These are phyloP conservation scores for Maconellicoccus hirsutus DNA, from an alignment of 1,140 invertebrate genomes.

Conservation along the genomic window DNA sequence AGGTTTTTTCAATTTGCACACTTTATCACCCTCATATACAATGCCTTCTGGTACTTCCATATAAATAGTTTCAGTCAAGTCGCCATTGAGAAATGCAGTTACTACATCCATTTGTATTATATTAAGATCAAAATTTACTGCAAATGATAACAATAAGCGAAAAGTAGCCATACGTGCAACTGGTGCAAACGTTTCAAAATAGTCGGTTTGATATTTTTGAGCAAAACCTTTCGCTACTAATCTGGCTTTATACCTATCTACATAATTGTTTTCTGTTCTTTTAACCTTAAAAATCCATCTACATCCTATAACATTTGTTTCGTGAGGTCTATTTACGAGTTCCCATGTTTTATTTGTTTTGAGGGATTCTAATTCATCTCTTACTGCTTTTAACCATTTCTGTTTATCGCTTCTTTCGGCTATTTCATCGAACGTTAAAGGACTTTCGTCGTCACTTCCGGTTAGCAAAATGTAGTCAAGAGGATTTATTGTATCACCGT, in stretches of 20 bases:
- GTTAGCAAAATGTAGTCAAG: background rate
- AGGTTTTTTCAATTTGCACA: conserved; percentile 24
- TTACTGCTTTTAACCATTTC: conserved; percentile 27
- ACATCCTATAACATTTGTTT: conserved; percentile 15
- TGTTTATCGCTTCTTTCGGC: conserved; percentile 25
- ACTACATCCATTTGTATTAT: conserved; percentile 34
- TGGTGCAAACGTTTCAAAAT: conserved; percentile 35
- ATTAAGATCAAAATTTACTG: conserved; percentile 32
- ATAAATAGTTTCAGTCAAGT: conserved; percentile 23
- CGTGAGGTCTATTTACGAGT: conserved; percentile 15
- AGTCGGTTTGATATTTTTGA: conserved; percentile 31
- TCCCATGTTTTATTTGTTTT: conserved; percentile 24
- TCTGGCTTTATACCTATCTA: conserved; percentile 28
- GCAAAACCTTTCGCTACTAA: conserved; percentile 31
- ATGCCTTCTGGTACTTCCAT: conserved; percentile 20
- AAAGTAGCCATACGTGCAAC: conserved; percentile 34
- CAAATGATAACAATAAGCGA: conserved; percentile 34
- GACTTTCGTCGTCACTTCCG: background rate
- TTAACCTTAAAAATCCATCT: conserved; percentile 30
- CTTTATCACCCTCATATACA: conserved; percentile 4
- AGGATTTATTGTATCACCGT: too few relatives aligned
- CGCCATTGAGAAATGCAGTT: conserved; percentile 37
- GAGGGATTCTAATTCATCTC: conserved; percentile 28
- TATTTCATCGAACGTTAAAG: background rate
- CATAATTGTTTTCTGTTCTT: conserved; percentile 22